Evolutionary conservation across 2,888 invertebrate genomes (phyloP).

Genomic region (Coenonympha glycerion): DNA sequence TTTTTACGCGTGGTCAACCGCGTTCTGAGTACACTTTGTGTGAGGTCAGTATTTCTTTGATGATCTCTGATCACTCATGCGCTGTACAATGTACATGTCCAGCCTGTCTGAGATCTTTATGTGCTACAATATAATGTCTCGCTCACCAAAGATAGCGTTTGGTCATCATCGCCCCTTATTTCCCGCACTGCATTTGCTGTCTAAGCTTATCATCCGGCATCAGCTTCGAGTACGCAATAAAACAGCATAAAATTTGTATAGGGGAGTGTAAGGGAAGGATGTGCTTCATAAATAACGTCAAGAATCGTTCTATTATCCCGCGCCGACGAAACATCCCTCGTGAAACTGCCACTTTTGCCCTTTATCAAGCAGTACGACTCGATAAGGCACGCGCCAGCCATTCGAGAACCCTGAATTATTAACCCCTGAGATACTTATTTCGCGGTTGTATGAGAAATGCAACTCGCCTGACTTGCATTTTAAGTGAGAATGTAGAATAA

Average conservation of each 20-base stretch:
- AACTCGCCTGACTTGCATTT: neutral
- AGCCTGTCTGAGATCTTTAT: no score
- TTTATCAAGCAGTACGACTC: conserved; percentile 44
- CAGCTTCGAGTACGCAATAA: neutral
- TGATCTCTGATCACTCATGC: no score
- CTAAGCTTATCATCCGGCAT: neutral
- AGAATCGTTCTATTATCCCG: conserved; percentile 4
- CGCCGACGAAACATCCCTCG: conserved; percentile 1
- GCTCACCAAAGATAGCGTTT: no score
- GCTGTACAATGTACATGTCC: no score
- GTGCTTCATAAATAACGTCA: conserved; percentile 6
- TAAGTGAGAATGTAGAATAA: no score
- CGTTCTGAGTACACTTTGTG: no score
- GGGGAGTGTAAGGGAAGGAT: neutral
- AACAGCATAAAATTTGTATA: neutral
- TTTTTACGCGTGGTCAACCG: no score
- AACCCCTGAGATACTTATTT: conserved; percentile 29
- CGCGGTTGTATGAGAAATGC: neutral
- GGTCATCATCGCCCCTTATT: neutral
- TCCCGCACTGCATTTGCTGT: neutral
- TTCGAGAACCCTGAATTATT: conserved; percentile 39
- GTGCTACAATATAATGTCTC: no score
- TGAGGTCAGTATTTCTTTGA: no score
- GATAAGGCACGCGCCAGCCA: conserved; percentile 54
- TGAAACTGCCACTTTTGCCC: conserved; percentile 37